These are phyloP conservation scores for Peromyscus eremicus DNA, from an alignment of 2,797 vertebrate species.

Conservation along the genomic window DNA sequence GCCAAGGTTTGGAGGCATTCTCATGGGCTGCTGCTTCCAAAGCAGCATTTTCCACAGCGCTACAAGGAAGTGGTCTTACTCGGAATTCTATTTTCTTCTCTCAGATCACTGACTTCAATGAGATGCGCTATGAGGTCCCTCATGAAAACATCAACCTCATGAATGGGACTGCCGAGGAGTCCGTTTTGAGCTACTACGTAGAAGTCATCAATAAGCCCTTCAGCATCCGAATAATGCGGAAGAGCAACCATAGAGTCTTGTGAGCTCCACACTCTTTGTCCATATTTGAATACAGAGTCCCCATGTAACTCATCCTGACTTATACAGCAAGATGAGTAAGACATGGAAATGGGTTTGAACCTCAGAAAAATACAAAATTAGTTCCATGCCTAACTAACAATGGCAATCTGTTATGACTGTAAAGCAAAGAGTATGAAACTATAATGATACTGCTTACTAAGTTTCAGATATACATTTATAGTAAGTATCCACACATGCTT, in stretches of 20 bases:
- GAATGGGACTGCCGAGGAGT: constrained; percentile 62
- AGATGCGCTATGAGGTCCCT: constrained; percentile 92
- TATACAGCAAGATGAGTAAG: not conserved
- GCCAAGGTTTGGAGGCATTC: not conserved
- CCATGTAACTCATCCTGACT: not conserved
- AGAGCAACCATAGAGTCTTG: constrained; percentile 90
- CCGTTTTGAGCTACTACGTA: constrained; percentile 85
- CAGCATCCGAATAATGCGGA: constrained; percentile 91
- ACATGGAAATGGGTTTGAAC: not conserved
- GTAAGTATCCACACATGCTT: not conserved
- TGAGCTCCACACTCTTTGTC: constrained; percentile 85
- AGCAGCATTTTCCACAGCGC: not conserved
- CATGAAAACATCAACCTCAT: constrained; percentile 88
- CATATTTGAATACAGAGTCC: constrained; percentile 10
- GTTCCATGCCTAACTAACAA: not conserved
- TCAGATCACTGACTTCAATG: constrained; percentile 92
- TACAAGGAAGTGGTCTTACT: not conserved
- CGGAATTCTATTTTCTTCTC: not conserved
- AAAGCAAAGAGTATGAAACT: not conserved
- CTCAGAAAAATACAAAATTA: constrained; percentile 11
- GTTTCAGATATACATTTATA: not conserved
- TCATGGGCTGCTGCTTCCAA: not conserved
- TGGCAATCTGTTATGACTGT: not conserved
- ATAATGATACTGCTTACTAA: not conserved
- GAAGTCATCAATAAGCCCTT: constrained; percentile 90